phyloP scores from a whole-genome alignment of 2,888 invertebrate genomes.

The Drosophila suboccidentalis region DNA sequence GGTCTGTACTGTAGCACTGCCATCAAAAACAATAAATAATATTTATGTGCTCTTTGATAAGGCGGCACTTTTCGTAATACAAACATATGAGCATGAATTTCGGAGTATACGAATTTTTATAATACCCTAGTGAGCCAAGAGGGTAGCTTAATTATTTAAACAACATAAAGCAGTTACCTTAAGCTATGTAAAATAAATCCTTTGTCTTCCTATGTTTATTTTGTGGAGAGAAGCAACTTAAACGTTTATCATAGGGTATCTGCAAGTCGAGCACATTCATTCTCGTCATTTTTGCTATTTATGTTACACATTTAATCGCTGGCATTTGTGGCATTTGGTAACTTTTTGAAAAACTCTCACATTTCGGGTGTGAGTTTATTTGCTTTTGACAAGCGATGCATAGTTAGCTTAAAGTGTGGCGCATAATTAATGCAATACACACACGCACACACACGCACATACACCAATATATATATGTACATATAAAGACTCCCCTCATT shows the following conservation, averaged over 20 bases:
- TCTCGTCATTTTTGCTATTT: slow-evolving; percentile 13
- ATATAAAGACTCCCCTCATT: slow-evolving; percentile 11
- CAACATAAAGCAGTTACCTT: not conserved
- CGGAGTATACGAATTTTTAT: slow-evolving; percentile 7
- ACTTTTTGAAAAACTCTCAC: slow-evolving; percentile 22
- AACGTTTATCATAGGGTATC: not conserved
- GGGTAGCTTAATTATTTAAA: slow-evolving; percentile 5
- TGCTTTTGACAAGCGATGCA: slow-evolving; percentile 42
- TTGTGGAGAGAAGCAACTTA: not conserved
- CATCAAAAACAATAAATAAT: slow-evolving; percentile 77
- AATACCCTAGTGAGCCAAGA: slow-evolving; percentile 1
- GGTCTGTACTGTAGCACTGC: slow-evolving; percentile 23
- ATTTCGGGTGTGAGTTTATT: slow-evolving; percentile 11
- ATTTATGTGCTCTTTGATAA: slow-evolving; percentile 74
- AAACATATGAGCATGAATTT: slow-evolving; percentile 33
- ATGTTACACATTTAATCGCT: slow-evolving; percentile 66
- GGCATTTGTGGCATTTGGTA: slow-evolving; percentile 58
- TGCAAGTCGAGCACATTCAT: not conserved
- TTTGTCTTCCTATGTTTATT: not conserved
- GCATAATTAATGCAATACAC: slow-evolving; percentile 69
- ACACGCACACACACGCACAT: slow-evolving; percentile 25
- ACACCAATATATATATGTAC: not conserved
- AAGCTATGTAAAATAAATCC: not conserved
- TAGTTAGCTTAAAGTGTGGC: slow-evolving; percentile 54
- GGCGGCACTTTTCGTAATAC: slow-evolving; percentile 58